Percentiles rank a stretch among this genome's conserved stretches.
These are phyloP conservation scores for Diplosoma virens DNA, from an alignment of 23 tunicate genomes.

Conservation along the genomic window DNA sequence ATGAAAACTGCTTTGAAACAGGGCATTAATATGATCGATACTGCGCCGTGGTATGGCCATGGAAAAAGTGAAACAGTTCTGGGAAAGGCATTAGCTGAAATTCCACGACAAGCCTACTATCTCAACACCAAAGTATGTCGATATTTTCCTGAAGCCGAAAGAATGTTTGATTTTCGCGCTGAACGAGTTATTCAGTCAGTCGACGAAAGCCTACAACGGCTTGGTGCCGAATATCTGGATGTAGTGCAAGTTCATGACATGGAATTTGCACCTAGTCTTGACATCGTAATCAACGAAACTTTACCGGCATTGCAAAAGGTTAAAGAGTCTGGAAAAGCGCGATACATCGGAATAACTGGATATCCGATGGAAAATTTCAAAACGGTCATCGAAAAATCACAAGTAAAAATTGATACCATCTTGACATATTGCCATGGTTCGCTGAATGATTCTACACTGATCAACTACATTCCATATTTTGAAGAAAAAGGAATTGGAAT, in stretches of 20 bases:
- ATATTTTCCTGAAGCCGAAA: slow-evolving; percentile 39
- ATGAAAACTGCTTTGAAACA: slow-evolving; percentile 45
- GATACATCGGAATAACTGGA: slow-evolving; percentile 85
- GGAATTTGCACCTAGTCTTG: slow-evolving; percentile 78
- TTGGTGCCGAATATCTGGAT: slow-evolving; percentile 75
- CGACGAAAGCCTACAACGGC: slow-evolving; percentile 75
- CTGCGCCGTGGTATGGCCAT: slow-evolving; percentile 94
- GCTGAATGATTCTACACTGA: slow-evolving; percentile 62
- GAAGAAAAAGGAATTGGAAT: slow-evolving; percentile 80
- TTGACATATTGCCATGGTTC: slow-evolving; percentile 89
- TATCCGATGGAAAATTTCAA: slow-evolving; percentile 69
- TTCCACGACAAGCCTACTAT: slow-evolving; percentile 50
- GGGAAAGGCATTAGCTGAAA: slow-evolving; percentile 66
- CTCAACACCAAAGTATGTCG: slow-evolving; percentile 72
- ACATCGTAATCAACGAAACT: slow-evolving; percentile 72
- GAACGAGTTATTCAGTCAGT: slow-evolving; percentile 80
- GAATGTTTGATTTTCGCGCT: slow-evolving; percentile 92
- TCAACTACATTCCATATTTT: slow-evolving; percentile 56
- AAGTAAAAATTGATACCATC: slow-evolving; percentile 74
- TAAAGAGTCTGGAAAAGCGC: slow-evolving; percentile 81
- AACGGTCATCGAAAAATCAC: slow-evolving; percentile 62
- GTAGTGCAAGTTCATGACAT: slow-evolving; percentile 87
- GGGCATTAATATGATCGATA: slow-evolving; percentile 81
- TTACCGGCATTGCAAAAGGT: slow-evolving; percentile 82
- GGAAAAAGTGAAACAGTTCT: slow-evolving; percentile 72